Evolutionary conservation across 2,888 invertebrate species (phyloP).

Genomic region (Limnephilus marmoratus): DNA sequence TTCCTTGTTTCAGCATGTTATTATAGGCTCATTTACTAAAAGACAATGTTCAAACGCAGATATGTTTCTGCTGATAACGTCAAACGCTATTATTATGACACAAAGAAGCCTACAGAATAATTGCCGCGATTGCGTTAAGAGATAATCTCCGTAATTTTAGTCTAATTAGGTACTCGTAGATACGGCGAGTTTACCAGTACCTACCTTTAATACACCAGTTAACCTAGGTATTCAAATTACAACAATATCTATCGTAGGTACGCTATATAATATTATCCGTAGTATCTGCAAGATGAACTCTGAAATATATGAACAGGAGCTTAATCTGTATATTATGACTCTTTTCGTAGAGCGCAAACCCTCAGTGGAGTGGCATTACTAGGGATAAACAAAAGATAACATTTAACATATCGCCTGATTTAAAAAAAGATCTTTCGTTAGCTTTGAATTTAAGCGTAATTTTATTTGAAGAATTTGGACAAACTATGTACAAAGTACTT

Average conservation of each 20-base stretch:
- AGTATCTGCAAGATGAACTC: background rate
- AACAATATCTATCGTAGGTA: background rate
- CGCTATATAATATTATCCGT: background rate
- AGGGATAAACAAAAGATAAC: no score
- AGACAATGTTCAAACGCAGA: background rate
- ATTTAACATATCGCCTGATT: no score
- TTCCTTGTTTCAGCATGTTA: background rate
- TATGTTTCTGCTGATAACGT: background rate
- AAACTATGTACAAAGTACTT: no score
- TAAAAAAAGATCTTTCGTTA: no score
- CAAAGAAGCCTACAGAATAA: background rate
- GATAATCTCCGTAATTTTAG: conserved; percentile 14
- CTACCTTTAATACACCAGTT: background rate
- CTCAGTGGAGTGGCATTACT: no score
- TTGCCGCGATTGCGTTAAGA: conserved; percentile 5
- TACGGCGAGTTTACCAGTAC: background rate
- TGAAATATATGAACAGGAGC: no score
- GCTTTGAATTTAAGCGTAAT: no score
- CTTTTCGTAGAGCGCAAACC: no score
- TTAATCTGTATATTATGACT: no score
- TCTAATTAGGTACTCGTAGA: background rate
- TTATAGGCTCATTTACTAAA: background rate
- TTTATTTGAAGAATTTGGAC: no score
- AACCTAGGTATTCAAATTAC: conserved; percentile 9
- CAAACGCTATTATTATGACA: conserved; percentile 19